A percentile compares a stretch with the other conserved stretches of the same genome.
phyloP scores from a whole-genome alignment of 2,113 vertebrate species.

The Rhinolophus sinicus region DNA sequence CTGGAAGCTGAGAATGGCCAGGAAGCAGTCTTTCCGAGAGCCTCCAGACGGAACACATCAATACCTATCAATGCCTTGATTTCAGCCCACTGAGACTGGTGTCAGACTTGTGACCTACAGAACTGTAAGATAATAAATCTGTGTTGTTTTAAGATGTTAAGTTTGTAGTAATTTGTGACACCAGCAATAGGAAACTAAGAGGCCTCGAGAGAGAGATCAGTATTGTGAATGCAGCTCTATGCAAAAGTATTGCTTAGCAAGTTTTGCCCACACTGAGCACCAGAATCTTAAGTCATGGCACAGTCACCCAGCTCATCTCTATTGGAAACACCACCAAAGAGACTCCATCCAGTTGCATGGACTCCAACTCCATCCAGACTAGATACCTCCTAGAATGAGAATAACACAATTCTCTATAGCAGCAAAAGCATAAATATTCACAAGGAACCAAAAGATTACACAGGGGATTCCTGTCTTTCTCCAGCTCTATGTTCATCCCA shows the following conservation, averaged over 20 bases:
- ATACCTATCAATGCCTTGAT: neutral
- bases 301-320: neutral
- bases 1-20: neutral
- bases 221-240: neutral
- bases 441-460: neutral
- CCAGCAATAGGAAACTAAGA: neutral
- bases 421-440: neutral
- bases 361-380: neutral
- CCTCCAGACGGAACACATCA: neutral
- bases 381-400: neutral
- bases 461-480: neutral
- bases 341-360: neutral
- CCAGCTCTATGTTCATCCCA: neutral
- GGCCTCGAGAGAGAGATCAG: neutral
- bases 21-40: neutral
- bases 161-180: neutral
- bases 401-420: neutral
- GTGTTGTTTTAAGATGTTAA: conserved; percentile 2
- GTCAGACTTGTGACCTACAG: neutral
- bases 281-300: neutral
- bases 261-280: neutral
- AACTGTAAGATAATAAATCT: neutral
- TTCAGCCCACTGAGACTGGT: neutral
- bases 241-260: neutral
- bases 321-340: neutral